phyloP scores from a whole-genome alignment of 2,113 vertebrate species.

The Mohoua ochrocephala region DNA sequence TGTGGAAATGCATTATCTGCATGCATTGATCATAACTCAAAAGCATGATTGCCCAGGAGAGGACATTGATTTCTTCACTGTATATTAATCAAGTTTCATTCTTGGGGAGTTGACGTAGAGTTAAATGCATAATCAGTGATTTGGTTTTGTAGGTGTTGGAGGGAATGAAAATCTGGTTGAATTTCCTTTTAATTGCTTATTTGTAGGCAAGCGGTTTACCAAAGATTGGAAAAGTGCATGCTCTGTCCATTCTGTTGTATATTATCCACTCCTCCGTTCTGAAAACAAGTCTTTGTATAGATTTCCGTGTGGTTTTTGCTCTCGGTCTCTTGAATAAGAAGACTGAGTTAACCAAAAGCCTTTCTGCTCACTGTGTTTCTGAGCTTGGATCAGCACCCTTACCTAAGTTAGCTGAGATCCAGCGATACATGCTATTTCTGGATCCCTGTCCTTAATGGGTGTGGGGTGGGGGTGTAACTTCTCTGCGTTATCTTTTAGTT shows the following conservation, averaged over 20 bases:
- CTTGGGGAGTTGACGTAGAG: not conserved
- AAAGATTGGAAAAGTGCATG: not conserved
- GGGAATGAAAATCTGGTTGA: not conserved
- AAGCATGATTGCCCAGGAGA: slow-evolving; percentile 21
- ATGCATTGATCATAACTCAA: slow-evolving; percentile 26
- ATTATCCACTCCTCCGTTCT: not conserved
- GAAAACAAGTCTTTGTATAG: not conserved
- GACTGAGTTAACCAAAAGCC: not conserved
- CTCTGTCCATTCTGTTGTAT: not conserved
- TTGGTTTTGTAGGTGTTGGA: not conserved
- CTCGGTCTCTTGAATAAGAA: not conserved
- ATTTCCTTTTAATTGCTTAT: not conserved
- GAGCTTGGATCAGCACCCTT: not conserved
- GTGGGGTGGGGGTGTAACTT: not conserved
- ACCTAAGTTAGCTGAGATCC: not conserved
- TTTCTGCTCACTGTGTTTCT: not conserved
- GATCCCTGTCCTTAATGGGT: not conserved
- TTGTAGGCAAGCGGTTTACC: not conserved
- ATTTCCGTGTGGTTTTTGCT: not conserved
- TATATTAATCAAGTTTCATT: slow-evolving; percentile 27
- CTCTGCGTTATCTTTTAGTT: not conserved
- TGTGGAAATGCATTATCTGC: slow-evolving; percentile 19
- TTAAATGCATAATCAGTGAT: not conserved
- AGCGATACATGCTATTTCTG: not conserved
- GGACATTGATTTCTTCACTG: slow-evolving; percentile 36